Conservation (phyloP, 2,797 vertebrate genomes). For the Lepilemur ruficaudatus region DNA sequence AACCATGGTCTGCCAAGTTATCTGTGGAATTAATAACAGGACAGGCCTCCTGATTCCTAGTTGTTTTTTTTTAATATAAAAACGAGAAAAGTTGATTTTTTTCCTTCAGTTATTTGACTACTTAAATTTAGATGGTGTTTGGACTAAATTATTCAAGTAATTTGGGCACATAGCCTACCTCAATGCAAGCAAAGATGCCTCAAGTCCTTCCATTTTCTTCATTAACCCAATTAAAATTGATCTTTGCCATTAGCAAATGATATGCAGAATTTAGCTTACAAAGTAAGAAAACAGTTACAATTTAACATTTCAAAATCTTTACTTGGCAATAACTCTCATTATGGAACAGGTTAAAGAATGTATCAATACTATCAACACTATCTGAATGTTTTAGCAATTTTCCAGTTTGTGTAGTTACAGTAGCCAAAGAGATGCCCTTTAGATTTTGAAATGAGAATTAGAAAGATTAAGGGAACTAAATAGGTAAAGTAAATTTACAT, state of each 20-base stretch:
- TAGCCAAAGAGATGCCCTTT: background rate
- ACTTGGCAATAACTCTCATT: background rate
- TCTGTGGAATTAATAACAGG: background rate
- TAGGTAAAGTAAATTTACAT: background rate
- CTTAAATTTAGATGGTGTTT: background rate
- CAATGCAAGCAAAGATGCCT: background rate
- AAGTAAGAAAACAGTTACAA: constrained; percentile 23
- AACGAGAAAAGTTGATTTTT: background rate
- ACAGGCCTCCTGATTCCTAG: background rate
- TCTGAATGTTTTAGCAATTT: background rate
- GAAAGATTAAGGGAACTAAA: background rate
- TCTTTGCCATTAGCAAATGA: constrained; percentile 22
- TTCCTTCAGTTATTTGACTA: constrained; percentile 11
- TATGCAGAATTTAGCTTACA: constrained; percentile 17
- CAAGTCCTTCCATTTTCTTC: background rate
- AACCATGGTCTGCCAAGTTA: background rate
- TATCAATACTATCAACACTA: background rate
- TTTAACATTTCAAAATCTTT: constrained; percentile 40
- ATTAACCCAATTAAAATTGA: constrained; percentile 32
- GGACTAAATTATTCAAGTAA: background rate
- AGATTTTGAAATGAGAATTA: constrained; percentile 35
- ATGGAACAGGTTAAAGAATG: background rate
- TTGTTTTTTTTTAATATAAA: background rate
- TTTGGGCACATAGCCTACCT: background rate
- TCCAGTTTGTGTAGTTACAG: background rate